Evolutionary conservation across 2,888 invertebrate genomes (phyloP).

Genomic region (Dorcus hopei): DNA sequence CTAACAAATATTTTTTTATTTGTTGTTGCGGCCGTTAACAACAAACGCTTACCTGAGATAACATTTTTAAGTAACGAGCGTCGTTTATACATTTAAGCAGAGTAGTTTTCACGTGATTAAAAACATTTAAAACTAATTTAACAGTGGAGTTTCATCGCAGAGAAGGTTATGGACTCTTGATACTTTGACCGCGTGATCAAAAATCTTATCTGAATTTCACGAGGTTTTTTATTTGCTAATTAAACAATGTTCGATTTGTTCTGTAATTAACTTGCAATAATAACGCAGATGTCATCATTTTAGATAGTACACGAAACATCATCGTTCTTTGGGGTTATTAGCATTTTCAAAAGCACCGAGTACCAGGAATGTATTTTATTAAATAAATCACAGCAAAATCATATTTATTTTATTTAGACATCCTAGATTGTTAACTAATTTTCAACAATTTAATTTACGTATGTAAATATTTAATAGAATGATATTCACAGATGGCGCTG

Average conservation of each 20-base stretch:
- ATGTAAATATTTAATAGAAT: too few species aligned
- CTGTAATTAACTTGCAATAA: too few species aligned
- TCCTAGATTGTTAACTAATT: too few species aligned
- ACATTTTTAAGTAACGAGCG: constrained; percentile 40
- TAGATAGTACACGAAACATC: too few species aligned
- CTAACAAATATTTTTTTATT: constrained; percentile 16
- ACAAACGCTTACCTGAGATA: constrained; percentile 36
- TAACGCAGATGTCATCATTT: too few species aligned
- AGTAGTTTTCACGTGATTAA: constrained; percentile 21
- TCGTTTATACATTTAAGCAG: constrained; percentile 40
- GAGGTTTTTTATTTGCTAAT: constrained; percentile 2
- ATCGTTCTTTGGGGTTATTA: too few species aligned
- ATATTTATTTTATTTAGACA: too few species aligned
- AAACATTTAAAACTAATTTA: constrained; percentile 22
- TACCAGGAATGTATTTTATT: too few species aligned
- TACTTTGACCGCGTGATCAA: constrained; percentile 32
- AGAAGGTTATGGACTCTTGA: constrained; percentile 33
- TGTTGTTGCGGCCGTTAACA: constrained; percentile 14
- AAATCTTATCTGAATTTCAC: constrained; percentile 19
- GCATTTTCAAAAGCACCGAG: too few species aligned
- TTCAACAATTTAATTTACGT: too few species aligned
- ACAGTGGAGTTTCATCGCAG: constrained; percentile 12
- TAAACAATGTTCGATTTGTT: background rate
- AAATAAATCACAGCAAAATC: too few species aligned
- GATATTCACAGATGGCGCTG: too few species aligned